Percentiles rank a stretch among this genome's conserved stretches.
These are phyloP conservation scores for Ceratina calcarata DNA, from an alignment of 1,140 invertebrate genomes.

Conservation along the genomic window DNA sequence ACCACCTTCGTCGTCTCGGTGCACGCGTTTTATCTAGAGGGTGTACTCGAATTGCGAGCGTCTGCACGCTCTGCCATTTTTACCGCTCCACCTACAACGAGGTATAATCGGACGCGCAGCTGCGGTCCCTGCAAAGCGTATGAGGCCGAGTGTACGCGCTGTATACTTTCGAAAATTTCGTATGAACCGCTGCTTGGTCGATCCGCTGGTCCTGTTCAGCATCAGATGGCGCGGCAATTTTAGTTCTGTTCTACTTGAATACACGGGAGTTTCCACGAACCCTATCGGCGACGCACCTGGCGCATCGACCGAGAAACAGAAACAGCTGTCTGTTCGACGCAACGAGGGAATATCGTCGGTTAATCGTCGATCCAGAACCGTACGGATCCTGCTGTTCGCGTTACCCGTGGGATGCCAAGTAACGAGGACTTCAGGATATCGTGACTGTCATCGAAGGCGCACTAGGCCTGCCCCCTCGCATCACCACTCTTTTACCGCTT, in stretches of 20 bases:
- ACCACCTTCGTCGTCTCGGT: constrained; percentile 22
- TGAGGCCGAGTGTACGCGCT: no score
- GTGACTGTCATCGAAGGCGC: constrained; percentile 45
- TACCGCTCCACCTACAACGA: neutral
- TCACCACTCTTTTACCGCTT: constrained; percentile 44
- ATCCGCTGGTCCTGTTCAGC: constrained; percentile 54
- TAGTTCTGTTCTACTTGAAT: constrained; percentile 27
- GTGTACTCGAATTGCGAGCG: constrained; percentile 24
- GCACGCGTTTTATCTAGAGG: constrained; percentile 31
- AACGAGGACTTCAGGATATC: constrained; percentile 40
- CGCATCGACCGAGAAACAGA: constrained; percentile 65
- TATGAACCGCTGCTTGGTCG: constrained; percentile 3
- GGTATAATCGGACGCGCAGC: no score
- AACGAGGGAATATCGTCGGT: constrained; percentile 53
- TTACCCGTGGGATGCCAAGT: constrained; percentile 36
- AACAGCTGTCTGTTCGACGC: constrained; percentile 70
- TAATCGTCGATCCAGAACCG: constrained; percentile 46
- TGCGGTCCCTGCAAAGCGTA: no score
- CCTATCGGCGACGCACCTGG: constrained; percentile 65
- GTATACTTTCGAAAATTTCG: neutral
- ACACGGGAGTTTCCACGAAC: constrained; percentile 39
- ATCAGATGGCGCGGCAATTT: constrained; percentile 65
- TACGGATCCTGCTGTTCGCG: neutral
- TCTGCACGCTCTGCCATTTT: constrained; percentile 3
- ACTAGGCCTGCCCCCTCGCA: constrained; percentile 21